These are phyloP conservation scores for Hippoglossus hippoglossus DNA, from an alignment of 2,797 vertebrate species.

Conservation along the genomic window DNA sequence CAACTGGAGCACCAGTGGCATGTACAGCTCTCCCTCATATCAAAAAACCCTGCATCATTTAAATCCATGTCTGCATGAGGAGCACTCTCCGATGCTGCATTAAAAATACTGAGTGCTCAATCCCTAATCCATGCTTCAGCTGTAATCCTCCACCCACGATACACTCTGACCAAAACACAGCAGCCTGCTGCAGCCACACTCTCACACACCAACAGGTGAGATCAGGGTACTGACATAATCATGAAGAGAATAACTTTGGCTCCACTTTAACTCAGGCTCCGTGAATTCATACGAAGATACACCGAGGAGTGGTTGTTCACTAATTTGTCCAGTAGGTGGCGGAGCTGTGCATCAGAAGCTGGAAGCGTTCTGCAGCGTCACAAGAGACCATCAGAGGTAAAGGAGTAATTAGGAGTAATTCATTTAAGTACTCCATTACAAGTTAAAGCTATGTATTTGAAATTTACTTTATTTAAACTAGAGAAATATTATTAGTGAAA, in stretches of 20 bases:
- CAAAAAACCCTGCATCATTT: constrained; percentile 20
- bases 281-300: not conserved
- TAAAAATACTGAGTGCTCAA: constrained; percentile 57
- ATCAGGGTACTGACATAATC: not conserved
- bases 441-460: too few relatives aligned
- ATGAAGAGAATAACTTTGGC: not conserved
- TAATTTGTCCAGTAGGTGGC: constrained; percentile 73
- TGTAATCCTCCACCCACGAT: constrained; percentile 63
- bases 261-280: not conserved
- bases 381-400: not conserved
- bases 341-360: constrained; percentile 31
- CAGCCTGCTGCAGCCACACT: not conserved
- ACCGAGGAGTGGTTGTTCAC: not conserved
- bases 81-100: constrained; percentile 41
- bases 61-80: constrained; percentile 50
- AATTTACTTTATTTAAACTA: too few relatives aligned
- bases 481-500: too few relatives aligned
- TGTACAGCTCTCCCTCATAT: not conserved
- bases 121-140: constrained; percentile 60
- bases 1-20: not conserved
- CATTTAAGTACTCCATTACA: not conserved
- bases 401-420: not conserved
- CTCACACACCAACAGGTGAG: constrained; percentile 17
- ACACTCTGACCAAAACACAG: constrained; percentile 29
- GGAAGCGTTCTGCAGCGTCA: too few relatives aligned